phyloP scores from a whole-genome alignment of 2,888 invertebrate species.

The Dermolepida albohirtum region DNA sequence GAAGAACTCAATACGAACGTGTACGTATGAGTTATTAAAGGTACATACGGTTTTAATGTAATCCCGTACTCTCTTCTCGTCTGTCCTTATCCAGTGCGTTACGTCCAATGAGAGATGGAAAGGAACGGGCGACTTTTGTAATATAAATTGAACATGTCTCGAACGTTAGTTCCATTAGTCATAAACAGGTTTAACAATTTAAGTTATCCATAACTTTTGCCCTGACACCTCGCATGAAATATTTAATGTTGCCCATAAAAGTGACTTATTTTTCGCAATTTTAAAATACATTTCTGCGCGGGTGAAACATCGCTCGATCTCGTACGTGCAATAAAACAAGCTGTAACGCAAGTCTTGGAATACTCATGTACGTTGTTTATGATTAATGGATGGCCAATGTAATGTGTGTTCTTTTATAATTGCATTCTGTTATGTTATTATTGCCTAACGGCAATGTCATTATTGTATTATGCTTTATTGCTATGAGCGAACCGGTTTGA shows the following conservation, averaged over 20 bases:
- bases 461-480: no score
- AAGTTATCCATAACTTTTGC: constrained; percentile 51
- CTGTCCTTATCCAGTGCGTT: constrained; percentile 35
- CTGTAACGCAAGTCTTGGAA: constrained; percentile 18
- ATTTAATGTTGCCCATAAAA: constrained; percentile 49
- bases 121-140: constrained; percentile 44
- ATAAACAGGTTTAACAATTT: constrained; percentile 56
- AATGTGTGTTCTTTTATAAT: constrained; percentile 7
- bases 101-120: constrained; percentile 28
- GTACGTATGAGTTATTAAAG: constrained; percentile 47
- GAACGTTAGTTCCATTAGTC: constrained; percentile 53
- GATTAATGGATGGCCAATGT: no score
- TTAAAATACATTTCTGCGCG: constrained; percentile 37
- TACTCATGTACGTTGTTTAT: background rate
- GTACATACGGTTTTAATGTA: constrained; percentile 44
- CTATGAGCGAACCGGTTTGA: no score
- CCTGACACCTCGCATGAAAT: constrained; percentile 49
- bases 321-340: constrained; percentile 13
- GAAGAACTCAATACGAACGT: constrained; percentile 41
- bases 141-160: constrained; percentile 53
- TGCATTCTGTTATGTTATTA: constrained; percentile 27
- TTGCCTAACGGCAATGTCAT: constrained; percentile 37
- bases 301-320: constrained; percentile 28
- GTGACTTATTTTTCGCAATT: constrained; percentile 47
- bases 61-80: constrained; percentile 34